Percentiles rank a stretch among this genome's conserved stretches.
phyloP scores from a whole-genome alignment of 2,113 vertebrate species.

The Spea multiplicata region DNA sequence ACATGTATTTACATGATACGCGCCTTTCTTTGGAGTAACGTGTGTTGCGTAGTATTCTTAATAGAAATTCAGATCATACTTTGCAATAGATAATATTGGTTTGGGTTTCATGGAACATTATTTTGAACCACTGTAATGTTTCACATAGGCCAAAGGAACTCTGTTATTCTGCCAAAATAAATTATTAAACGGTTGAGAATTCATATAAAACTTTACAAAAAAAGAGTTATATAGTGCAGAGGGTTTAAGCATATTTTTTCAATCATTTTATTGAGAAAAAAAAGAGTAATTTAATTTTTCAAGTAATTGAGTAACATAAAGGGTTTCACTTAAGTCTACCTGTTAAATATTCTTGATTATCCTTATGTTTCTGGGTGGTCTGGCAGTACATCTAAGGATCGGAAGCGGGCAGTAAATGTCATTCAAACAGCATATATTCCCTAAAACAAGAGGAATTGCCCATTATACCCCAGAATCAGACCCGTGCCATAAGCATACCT shows the following conservation, averaged over 20 bases:
- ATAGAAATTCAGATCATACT: neutral
- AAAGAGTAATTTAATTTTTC: neutral
- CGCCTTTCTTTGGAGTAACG: conserved; percentile 1
- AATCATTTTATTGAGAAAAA: neutral
- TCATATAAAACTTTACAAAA: neutral
- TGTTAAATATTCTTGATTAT: no score
- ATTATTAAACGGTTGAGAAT: neutral
- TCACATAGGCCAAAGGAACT: neutral
- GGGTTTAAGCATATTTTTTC: neutral
- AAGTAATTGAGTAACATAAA: neutral
- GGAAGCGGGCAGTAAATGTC: no score
- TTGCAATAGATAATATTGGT: conserved; percentile 4
- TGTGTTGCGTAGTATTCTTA: neutral
- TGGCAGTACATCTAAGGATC: no score
- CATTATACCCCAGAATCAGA: no score
- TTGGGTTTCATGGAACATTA: neutral
- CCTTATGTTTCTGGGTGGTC: no score
- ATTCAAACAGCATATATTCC: no score
- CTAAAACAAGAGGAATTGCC: no score
- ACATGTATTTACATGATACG: conserved; percentile 25
- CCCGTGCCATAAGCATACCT: no score
- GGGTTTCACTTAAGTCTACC: no score
- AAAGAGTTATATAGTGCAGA: neutral
- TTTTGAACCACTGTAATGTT: neutral
- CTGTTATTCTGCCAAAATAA: conserved; percentile 3